These are phyloP conservation scores for Hypanus sabinus DNA, from an alignment of 2,113 vertebrate genomes.

Conservation along the genomic window DNA sequence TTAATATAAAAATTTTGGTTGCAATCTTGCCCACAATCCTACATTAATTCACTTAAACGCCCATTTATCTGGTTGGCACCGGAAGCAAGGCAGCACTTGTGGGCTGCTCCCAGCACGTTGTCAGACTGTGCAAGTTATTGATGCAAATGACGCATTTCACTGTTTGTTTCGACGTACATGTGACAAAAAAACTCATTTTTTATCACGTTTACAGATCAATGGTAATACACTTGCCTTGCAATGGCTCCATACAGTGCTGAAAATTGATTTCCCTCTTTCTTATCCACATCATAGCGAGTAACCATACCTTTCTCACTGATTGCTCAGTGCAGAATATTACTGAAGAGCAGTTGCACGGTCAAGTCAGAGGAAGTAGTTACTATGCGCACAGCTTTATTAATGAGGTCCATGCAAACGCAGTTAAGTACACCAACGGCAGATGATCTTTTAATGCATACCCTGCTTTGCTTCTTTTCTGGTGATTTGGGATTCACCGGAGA, in stretches of 20 bases:
- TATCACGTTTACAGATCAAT: background rate
- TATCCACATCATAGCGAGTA: background rate
- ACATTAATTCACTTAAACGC: background rate
- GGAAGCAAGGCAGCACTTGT: too few species aligned
- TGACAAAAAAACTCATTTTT: too few species aligned
- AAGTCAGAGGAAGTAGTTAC: background rate
- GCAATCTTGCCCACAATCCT: background rate
- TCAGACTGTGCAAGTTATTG: too few species aligned
- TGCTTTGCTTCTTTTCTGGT: background rate
- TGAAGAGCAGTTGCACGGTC: background rate
- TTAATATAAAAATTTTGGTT: background rate
- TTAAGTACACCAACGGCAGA: background rate
- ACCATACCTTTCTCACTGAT: background rate
- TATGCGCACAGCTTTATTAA: background rate
- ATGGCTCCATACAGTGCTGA: background rate
- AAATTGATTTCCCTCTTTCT: background rate
- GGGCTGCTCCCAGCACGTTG: too few species aligned
- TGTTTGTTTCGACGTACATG: too few species aligned
- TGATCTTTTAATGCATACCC: background rate
- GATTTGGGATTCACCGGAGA: background rate
- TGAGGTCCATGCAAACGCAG: background rate
- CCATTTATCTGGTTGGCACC: background rate
- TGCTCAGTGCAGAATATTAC: background rate
- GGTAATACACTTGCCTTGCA: background rate
- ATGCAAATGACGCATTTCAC: too few species aligned